phyloP scores from a whole-genome alignment of 2,113 vertebrate genomes.

The Engystomops pustulosus region DNA sequence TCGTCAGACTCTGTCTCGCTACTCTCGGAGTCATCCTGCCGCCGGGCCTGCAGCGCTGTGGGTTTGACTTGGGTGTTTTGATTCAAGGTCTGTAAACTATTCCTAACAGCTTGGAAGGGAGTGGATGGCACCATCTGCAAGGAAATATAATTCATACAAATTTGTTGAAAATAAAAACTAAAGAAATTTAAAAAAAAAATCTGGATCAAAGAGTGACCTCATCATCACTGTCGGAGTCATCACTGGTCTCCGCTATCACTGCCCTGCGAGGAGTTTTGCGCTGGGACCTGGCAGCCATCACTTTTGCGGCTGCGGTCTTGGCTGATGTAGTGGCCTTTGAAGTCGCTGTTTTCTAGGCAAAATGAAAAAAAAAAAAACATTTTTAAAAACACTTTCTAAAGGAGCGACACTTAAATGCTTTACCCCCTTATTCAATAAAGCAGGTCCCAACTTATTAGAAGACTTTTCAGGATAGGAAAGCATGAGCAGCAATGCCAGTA shows the following conservation, averaged over 20 bases:
- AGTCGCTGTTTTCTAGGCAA: too few species aligned
- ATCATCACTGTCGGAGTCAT: background rate
- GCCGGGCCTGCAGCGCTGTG: too few species aligned
- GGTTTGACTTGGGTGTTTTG: background rate
- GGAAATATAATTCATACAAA: background rate
- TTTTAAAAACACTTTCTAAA: too few species aligned
- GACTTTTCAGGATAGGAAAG: too few species aligned
- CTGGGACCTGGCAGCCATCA: background rate
- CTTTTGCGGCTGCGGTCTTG: background rate
- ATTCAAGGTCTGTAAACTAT: background rate
- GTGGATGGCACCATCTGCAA: background rate
- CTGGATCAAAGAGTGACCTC: background rate
- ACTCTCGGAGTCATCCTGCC: background rate
- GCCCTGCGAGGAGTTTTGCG: background rate
- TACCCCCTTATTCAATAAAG: too few species aligned
- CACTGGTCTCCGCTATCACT: background rate
- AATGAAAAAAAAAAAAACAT: too few species aligned
- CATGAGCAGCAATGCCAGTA: too few species aligned
- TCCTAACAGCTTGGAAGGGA: background rate
- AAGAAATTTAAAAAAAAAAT: background rate
- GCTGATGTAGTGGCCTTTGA: background rate
- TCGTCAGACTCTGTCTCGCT: slow-evolving; percentile 18
- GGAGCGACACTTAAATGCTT: too few species aligned
- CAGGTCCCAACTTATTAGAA: too few species aligned
- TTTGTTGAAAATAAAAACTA: too few species aligned